phyloP scores from a whole-genome alignment of 2,797 vertebrate species.

The Protosalanx chinensis region DNA sequence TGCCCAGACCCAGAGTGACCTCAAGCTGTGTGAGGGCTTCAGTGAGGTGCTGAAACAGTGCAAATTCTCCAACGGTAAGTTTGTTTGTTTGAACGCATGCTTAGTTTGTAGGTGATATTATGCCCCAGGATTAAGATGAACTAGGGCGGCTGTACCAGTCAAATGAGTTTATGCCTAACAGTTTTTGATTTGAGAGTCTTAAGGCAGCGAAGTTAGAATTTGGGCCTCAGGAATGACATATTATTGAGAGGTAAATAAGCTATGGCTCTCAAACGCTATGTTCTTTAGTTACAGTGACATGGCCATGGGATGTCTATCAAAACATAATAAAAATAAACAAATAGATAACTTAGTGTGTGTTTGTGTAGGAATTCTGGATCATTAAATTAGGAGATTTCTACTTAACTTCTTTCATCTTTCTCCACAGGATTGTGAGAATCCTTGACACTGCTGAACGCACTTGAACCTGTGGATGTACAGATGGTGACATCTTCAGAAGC shows the following conservation, averaged over 20 bases:
- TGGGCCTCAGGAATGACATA: neutral
- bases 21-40: constrained; percentile 92
- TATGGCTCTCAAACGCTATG: neutral
- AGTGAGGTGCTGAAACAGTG: constrained; percentile 93
- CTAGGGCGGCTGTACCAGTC: neutral
- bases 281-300: neutral
- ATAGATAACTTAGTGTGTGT: too few species aligned
- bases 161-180: neutral
- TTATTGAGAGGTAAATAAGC: neutral
- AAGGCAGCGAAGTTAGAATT: neutral
- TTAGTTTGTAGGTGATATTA: neutral
- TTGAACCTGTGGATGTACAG: constrained; percentile 12
- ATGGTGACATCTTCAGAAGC: constrained; percentile 27
- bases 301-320: neutral
- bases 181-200: neutral
- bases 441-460: constrained; percentile 18
- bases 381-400: neutral
- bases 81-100: neutral
- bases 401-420: neutral
- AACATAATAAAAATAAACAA: neutral
- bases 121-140: neutral
- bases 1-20: constrained; percentile 88
- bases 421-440: constrained; percentile 57
- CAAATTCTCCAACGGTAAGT: constrained; percentile 84
- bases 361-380: too few species aligned